Base-by-base conservation (phyloP, 2,888 invertebrate species). In the Cosmopolites sordidus region DNA sequence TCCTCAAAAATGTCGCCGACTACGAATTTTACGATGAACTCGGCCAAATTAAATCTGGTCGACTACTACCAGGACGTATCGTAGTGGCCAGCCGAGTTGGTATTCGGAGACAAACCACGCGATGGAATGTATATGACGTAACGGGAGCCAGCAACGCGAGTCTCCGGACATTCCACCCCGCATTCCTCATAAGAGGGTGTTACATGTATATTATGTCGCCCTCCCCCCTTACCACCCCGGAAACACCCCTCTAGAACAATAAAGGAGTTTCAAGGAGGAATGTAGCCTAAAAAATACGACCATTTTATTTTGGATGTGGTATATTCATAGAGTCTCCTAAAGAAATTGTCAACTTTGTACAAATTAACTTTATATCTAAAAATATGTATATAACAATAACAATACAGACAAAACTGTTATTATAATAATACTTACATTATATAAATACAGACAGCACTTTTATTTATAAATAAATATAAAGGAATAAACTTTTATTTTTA, bases 191-290 rank as follows among this genome's bases (percentile, higher is more conserved):
- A 56, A 44, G 61, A 62, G 64, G 65, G 63, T 66, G 63, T 64
- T 66, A 68, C 66, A 68, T 68, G 66, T 69, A 66, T 67, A 69
- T 68, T 68, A 69, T 65, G 63, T 15, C 39, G 42, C 30, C 29
- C 4, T 8, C 8, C 22, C 22, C 22, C n/a, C 22, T 22, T 22
- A 8, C 22, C 4, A 3, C 22, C 4, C 12, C 29, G 22, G 30
- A 27, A 27, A 27, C 15, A 12, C 48, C 29, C 33, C 5, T 11
- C 33, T 33, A 4, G 40, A 40, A 48, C 48, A 42, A 48, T 48
- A 48, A 48, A 29, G 1, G 16, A 12, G 43, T 16, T 37, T 16
- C 33, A 30, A 42, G 42, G 37, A 48, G 42, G 42, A 48, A 48
- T 48, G 47, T 33, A 33, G 8, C 33, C 33, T 4, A 22, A 22